Conservation (phyloP, 2,797 vertebrate species). For the Remorina albescens region DNA sequence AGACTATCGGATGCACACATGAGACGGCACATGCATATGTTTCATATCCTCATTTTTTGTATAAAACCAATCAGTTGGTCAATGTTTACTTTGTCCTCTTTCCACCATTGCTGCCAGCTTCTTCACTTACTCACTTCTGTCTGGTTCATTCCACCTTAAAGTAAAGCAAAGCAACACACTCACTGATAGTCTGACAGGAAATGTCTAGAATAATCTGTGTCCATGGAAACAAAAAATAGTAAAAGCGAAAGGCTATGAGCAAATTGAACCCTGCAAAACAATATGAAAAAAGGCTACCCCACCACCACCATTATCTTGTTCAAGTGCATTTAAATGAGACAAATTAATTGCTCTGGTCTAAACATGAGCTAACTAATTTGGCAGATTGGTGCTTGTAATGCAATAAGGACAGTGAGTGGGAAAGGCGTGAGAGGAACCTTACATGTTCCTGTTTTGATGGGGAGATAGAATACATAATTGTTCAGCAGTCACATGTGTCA, state of each 20-base stretch:
- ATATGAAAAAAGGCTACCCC: constrained; percentile 51
- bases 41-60: constrained; percentile 18
- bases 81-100: constrained; percentile 43
- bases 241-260: constrained; percentile 63
- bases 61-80: constrained; percentile 25
- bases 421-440: constrained; percentile 43
- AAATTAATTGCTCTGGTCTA: constrained; percentile 33
- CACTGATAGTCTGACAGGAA: constrained; percentile 70
- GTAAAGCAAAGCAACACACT: constrained; percentile 47
- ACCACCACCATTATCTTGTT: constrained; percentile 40
- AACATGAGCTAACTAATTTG: constrained; percentile 53
- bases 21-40: not conserved
- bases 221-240: constrained; percentile 74
- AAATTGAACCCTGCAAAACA: constrained; percentile 52
- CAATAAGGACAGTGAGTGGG: constrained; percentile 44
- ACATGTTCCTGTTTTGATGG: constrained; percentile 69
- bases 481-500: constrained; percentile 81
- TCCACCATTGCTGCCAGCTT: constrained; percentile 26
- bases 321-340: constrained; percentile 40
- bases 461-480: constrained; percentile 78
- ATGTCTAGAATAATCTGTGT: constrained; percentile 74
- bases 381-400: constrained; percentile 40
- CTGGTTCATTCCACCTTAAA: constrained; percentile 34
- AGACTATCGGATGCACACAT: not conserved
- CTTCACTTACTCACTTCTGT: constrained; percentile 13